Percentiles rank a stretch among this genome's conserved stretches.
These are phyloP conservation scores for Syrphus vitripennis DNA, from an alignment of 2,888 invertebrate genomes.

Conservation along the genomic window DNA sequence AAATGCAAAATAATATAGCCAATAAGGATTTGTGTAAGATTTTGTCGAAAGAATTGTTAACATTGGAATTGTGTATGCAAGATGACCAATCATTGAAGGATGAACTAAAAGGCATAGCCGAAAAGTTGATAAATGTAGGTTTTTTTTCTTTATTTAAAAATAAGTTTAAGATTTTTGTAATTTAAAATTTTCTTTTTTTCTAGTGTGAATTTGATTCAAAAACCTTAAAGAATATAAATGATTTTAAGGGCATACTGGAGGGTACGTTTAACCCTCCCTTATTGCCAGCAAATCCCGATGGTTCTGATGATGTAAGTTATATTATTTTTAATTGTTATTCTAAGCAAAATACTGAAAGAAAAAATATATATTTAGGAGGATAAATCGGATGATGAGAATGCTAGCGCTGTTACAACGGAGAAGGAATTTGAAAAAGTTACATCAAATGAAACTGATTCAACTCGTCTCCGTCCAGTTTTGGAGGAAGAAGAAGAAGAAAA, in stretches of 20 bases:
- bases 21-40: slow-evolving; percentile 79
- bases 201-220: slow-evolving; percentile 78
- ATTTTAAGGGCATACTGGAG: slow-evolving; percentile 78
- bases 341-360: background rate
- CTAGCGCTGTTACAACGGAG: slow-evolving; percentile 48
- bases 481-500: slow-evolving; percentile 60
- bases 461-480: slow-evolving; percentile 36
- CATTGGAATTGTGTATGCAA: slow-evolving; percentile 75
- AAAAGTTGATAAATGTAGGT: slow-evolving; percentile 76
- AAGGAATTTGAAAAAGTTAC: slow-evolving; percentile 52
- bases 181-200: slow-evolving; percentile 4
- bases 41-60: slow-evolving; percentile 78
- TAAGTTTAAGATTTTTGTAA: background rate
- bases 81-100: slow-evolving; percentile 74
- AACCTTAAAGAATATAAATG: slow-evolving; percentile 75
- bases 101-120: slow-evolving; percentile 76
- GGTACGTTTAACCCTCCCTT: slow-evolving; percentile 76
- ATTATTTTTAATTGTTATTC: too few species aligned
- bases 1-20: slow-evolving; percentile 78
- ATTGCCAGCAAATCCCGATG: slow-evolving; percentile 68
- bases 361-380: slow-evolving; percentile 56
- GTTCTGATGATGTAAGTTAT: slow-evolving; percentile 75
- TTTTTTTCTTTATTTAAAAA: background rate
- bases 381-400: slow-evolving; percentile 72
- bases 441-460: slow-evolving; percentile 31